Conservation (phyloP, 2,113 vertebrate genomes). For the Bambusicola thoracicus region DNA sequence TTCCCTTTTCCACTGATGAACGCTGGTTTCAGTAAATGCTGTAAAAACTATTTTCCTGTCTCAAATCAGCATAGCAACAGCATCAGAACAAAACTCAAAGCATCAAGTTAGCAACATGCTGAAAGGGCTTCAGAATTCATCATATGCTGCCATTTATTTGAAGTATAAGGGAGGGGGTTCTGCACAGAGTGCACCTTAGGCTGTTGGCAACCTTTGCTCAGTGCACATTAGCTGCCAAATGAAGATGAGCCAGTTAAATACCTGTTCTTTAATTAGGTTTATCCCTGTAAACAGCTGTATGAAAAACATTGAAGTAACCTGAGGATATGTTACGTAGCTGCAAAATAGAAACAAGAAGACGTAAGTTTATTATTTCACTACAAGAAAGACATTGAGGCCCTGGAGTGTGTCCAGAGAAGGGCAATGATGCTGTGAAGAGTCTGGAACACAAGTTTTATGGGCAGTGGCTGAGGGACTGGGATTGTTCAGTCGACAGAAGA, state of each 20-base stretch:
- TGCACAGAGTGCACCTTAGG: not conserved
- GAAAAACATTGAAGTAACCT: not conserved
- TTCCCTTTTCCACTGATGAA: not conserved
- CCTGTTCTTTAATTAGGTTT: conserved; percentile 7
- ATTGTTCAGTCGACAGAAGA: too few relatives aligned
- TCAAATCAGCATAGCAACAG: conserved; percentile 52
- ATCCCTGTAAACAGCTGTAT: not conserved
- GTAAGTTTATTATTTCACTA: not conserved
- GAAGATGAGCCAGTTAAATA: conserved; percentile 3
- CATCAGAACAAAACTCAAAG: conserved; percentile 31
- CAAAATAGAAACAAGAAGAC: not conserved
- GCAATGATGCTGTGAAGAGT: too few relatives aligned
- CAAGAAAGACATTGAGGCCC: too few relatives aligned
- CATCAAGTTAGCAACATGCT: not conserved
- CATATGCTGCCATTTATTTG: not conserved
- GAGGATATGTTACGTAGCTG: not conserved
- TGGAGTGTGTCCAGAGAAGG: too few relatives aligned
- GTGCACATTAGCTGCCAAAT: not conserved
- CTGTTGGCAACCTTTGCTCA: not conserved
- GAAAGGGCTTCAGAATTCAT: conserved; percentile 31
- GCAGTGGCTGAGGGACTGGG: too few relatives aligned
- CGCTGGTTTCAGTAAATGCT: conserved; percentile 30
- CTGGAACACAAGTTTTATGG: too few relatives aligned
- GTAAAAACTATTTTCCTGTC: conserved; percentile 11
- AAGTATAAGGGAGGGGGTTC: not conserved